phyloP scores from a whole-genome alignment of 2,797 vertebrate genomes.

The Rallus crepitans region DNA sequence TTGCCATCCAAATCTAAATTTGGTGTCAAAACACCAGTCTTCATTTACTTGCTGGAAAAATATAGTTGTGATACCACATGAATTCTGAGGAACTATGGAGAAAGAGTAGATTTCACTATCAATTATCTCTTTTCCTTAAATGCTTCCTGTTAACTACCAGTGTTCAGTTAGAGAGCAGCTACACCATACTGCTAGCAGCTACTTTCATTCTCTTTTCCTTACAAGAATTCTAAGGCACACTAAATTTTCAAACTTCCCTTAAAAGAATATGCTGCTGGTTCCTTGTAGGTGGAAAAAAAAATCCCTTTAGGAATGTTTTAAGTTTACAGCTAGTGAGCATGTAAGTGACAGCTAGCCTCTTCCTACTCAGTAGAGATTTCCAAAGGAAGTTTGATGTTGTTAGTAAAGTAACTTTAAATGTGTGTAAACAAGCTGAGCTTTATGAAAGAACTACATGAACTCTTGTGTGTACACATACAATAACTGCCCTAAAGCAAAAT shows the following conservation, averaged over 20 bases:
- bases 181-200: neutral
- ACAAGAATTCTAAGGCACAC: neutral
- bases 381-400: slow-evolving; percentile 1
- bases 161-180: neutral
- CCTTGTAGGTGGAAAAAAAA: neutral
- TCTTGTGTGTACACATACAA: neutral
- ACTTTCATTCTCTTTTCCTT: neutral
- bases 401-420: neutral
- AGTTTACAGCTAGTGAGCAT: neutral
- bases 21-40: neutral
- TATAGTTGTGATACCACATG: neutral
- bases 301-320: neutral
- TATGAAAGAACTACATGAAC: neutral
- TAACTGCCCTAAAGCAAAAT: neutral
- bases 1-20: neutral
- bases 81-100: neutral
- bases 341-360: neutral
- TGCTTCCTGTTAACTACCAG: neutral
- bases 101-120: neutral
- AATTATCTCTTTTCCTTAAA: neutral
- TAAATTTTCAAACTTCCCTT: neutral
- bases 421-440: neutral
- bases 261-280: neutral
- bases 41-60: neutral
- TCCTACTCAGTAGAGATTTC: neutral